These are phyloP conservation scores for Agrilus planipennis DNA, from an alignment of 1,140 invertebrate genomes.

Conservation along the genomic window DNA sequence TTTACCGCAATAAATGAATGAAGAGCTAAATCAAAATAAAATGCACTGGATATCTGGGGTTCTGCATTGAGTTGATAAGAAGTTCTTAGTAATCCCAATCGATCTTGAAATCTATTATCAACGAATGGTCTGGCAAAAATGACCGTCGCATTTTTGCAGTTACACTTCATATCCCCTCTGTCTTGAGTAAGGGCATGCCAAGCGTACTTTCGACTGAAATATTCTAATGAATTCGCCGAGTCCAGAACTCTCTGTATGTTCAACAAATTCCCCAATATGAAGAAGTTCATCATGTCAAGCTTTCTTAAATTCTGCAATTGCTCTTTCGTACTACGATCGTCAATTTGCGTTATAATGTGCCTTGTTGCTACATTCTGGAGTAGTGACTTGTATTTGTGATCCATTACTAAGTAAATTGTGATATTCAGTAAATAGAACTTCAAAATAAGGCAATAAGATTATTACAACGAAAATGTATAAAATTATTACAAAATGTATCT, in stretches of 20 bases:
- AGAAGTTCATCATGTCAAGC: slow-evolving; percentile 76
- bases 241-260: slow-evolving; percentile 46
- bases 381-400: slow-evolving; percentile 79
- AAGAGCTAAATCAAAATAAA: slow-evolving; percentile 71
- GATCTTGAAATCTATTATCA: slow-evolving; percentile 42
- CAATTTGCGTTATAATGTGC: slow-evolving; percentile 59
- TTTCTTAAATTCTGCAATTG: slow-evolving; percentile 59
- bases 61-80: slow-evolving; percentile 51
- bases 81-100: slow-evolving; percentile 45
- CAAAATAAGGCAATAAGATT: no score
- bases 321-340: slow-evolving; percentile 36
- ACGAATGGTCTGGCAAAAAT: slow-evolving; percentile 49
- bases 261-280: slow-evolving; percentile 55
- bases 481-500: no score
- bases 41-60: slow-evolving; percentile 57
- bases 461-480: no score
- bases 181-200: slow-evolving; percentile 51
- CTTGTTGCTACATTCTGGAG: slow-evolving; percentile 73
- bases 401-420: slow-evolving; percentile 73
- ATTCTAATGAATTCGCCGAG: slow-evolving; percentile 32
- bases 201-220: slow-evolving; percentile 39
- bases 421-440: no score
- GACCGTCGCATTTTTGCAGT: slow-evolving; percentile 52
- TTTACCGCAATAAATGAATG: slow-evolving; percentile 57
- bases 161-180: slow-evolving; percentile 49